A percentile compares a stretch with the other conserved stretches of the same genome.
Evolutionary conservation across 2,113 vertebrate species (phyloP).

Genomic region (Vidua macroura): DNA sequence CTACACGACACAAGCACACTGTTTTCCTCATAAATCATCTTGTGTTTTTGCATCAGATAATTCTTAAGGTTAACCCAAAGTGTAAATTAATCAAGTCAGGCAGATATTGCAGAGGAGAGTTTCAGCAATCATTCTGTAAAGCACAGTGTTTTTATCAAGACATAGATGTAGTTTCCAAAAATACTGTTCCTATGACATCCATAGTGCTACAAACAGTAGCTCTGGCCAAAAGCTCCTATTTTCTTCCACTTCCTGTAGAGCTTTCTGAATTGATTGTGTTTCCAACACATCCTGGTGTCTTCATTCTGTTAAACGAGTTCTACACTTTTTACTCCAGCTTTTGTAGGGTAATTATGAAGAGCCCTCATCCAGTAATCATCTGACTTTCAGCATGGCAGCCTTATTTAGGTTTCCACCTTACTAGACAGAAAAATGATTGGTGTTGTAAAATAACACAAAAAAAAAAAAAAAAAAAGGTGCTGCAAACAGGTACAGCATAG

Average conservation of each 20-base stretch:
- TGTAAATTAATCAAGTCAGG: neutral
- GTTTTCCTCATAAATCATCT: neutral
- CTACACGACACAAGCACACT: neutral
- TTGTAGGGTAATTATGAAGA: neutral
- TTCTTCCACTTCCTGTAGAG: neutral
- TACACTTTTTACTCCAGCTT: neutral
- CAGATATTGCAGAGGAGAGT: neutral
- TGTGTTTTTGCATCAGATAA: neutral
- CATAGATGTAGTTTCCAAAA: neutral
- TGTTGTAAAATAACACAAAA: neutral
- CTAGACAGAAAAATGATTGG: neutral
- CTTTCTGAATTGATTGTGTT: neutral
- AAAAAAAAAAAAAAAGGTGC: neutral
- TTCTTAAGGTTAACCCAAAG: neutral
- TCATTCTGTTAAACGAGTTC: neutral
- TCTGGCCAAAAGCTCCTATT: neutral
- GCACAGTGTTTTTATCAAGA: neutral
- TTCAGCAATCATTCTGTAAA: neutral
- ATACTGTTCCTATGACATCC: neutral
- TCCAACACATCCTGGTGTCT: neutral
- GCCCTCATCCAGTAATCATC: neutral
- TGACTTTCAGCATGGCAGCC: neutral
- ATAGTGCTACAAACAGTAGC: neutral
- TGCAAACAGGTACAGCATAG: neutral
- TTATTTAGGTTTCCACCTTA: neutral